These are phyloP conservation scores for Crotophaga sulcirostris DNA, from an alignment of 2,113 vertebrate species.

Conservation along the genomic window DNA sequence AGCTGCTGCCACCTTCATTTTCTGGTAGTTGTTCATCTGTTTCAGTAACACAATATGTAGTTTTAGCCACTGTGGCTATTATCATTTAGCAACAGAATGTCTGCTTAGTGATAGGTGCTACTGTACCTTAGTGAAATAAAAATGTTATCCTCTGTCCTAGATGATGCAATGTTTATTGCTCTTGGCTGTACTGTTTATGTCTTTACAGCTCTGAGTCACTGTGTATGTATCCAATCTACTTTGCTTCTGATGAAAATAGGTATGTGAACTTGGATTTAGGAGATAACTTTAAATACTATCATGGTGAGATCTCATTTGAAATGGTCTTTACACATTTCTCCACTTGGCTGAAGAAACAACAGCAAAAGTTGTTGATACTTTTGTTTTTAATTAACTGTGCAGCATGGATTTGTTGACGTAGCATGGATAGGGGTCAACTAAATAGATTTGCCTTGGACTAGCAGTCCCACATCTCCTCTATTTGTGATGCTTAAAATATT, in stretches of 20 bases:
- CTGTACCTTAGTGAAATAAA: neutral
- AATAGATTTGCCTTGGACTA: slow-evolving; percentile 33
- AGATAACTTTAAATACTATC: neutral
- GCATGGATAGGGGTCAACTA: slow-evolving; percentile 7
- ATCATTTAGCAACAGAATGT: neutral
- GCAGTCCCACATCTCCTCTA: too few species aligned
- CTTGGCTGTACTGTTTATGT: neutral
- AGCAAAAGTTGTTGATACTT: slow-evolving; percentile 38
- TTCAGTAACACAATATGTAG: neutral
- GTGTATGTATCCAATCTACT: neutral
- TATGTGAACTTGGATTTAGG: neutral
- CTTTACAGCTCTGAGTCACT: neutral
- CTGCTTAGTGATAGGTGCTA: neutral
- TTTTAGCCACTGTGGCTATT: neutral
- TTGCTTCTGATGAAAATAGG: neutral
- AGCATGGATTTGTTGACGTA: neutral
- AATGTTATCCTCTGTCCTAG: neutral
- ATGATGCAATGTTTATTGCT: neutral
- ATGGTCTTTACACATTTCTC: neutral
- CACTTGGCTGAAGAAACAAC: slow-evolving; percentile 27
- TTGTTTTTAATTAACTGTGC: slow-evolving; percentile 40
- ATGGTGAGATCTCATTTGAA: neutral
- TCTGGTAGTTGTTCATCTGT: neutral
- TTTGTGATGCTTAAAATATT: slow-evolving; percentile 53
- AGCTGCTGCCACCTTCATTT: neutral